A percentile compares a stretch with the other conserved stretches of the same genome.
phyloP scores from a whole-genome alignment of 2,113 vertebrate species.

The Albula glossodonta region DNA sequence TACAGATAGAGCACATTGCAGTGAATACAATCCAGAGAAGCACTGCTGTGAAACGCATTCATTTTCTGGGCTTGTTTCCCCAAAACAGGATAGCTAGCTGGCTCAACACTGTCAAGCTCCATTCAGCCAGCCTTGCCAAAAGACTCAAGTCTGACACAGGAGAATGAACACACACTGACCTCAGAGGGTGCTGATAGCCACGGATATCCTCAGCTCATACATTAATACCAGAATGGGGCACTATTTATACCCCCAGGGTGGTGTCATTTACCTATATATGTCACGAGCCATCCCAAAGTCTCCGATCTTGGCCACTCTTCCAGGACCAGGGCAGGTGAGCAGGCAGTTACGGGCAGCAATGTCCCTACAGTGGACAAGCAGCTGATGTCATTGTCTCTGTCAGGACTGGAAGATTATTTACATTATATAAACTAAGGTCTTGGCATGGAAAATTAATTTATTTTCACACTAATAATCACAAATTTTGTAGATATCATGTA shows the following conservation, averaged over 20 bases:
- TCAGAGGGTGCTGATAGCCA: not conserved
- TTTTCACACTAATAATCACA: no score
- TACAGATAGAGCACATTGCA: no score
- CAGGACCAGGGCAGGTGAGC: slow-evolving; percentile 78
- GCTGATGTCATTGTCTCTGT: not conserved
- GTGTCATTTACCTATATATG: slow-evolving; percentile 78
- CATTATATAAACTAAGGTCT: no score
- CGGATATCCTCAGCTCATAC: not conserved
- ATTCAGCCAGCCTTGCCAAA: not conserved
- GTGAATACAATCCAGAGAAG: no score
- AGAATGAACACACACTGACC: not conserved
- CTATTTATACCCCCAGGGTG: no score
- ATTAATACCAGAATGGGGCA: not conserved
- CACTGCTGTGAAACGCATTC: not conserved
- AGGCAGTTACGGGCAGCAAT: slow-evolving; percentile 91
- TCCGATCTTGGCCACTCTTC: slow-evolving; percentile 85
- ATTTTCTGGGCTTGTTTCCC: not conserved
- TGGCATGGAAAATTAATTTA: no score
- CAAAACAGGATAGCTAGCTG: not conserved
- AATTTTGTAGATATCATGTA: no score
- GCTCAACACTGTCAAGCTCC: not conserved
- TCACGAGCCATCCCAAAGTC: slow-evolving; percentile 93
- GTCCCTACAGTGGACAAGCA: slow-evolving; percentile 69
- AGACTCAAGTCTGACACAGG: not conserved
- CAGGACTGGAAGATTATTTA: not conserved